These are phyloP conservation scores for Scaptomyza montana DNA, from an alignment of 1,140 invertebrate species.

Conservation along the genomic window DNA sequence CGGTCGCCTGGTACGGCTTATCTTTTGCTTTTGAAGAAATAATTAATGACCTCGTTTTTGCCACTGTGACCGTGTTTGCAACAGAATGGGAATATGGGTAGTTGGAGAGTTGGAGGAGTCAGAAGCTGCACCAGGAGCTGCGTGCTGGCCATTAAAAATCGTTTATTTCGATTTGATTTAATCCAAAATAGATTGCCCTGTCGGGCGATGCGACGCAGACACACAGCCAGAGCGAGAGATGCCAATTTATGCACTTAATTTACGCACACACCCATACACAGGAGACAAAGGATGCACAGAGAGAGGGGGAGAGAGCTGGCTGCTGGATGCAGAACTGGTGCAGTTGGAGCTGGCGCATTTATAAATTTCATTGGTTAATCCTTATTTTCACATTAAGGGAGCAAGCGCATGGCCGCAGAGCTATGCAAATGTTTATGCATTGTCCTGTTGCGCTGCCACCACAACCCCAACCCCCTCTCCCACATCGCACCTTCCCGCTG, in stretches of 20 bases:
- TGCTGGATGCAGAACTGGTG: constrained; percentile 13
- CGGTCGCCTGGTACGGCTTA: constrained; percentile 61
- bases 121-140: constrained; percentile 10
- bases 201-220: constrained; percentile 25
- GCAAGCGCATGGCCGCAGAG: constrained; percentile 23
- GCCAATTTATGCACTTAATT: constrained; percentile 83
- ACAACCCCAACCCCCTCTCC: no score
- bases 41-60: constrained; percentile 84
- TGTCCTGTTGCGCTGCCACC: constrained; percentile 65
- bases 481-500: constrained; percentile 14
- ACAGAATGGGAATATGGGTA: not conserved
- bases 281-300: constrained; percentile 15
- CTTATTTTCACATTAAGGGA: constrained; percentile 81
- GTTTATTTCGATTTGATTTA: constrained; percentile 84
- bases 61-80: constrained; percentile 67
- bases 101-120: constrained; percentile 10
- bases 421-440: constrained; percentile 71
- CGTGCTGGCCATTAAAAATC: constrained; percentile 82
- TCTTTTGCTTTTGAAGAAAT: constrained; percentile 83
- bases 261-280: constrained; percentile 38
- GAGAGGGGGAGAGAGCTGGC: not conserved
- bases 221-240: not conserved
- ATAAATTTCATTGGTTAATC: constrained; percentile 84
- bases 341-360: constrained; percentile 55
- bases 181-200: constrained; percentile 82